These are phyloP conservation scores for Yponomeuta sedellus DNA, from an alignment of 2,888 invertebrate species.

Conservation along the genomic window DNA sequence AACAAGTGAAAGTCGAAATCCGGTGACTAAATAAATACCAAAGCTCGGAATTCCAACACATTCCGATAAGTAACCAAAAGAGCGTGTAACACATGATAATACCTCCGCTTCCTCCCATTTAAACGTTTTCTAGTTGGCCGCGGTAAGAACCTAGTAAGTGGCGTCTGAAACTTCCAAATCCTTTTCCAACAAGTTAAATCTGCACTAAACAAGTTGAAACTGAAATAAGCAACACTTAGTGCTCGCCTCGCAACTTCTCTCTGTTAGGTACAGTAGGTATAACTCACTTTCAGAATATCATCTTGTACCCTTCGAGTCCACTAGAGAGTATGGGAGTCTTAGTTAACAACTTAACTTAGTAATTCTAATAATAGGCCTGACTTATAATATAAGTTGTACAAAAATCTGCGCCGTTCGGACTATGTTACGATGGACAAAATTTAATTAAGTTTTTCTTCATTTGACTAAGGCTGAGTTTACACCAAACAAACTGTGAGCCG, in stretches of 20 bases:
- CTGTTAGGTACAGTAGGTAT: too few relatives aligned
- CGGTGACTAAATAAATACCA: not conserved
- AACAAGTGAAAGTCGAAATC: not conserved
- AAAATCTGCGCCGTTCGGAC: too few relatives aligned
- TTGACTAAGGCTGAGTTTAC: too few relatives aligned
- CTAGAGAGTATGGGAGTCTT: too few relatives aligned
- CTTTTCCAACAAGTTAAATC: slow-evolving; percentile 56
- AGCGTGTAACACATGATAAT: not conserved
- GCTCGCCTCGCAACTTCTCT: slow-evolving; percentile 25
- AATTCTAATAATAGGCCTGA: too few relatives aligned
- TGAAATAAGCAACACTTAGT: slow-evolving; percentile 52
- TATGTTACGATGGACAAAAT: too few relatives aligned
- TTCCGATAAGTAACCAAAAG: not conserved
- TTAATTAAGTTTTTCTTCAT: too few relatives aligned
- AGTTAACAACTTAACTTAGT: too few relatives aligned
- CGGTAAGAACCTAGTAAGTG: slow-evolving; percentile 19
- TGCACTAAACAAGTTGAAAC: slow-evolving; percentile 61
- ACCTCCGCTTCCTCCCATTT: not conserved
- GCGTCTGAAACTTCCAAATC: slow-evolving; percentile 50
- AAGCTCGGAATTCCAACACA: not conserved
- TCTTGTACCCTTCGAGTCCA: not conserved
- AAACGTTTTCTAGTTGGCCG: not conserved
- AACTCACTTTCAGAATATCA: not conserved
- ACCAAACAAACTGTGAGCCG: too few relatives aligned
- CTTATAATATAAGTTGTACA: too few relatives aligned